Percentiles rank a stretch among this genome's conserved stretches.
These are phyloP conservation scores for Phocoena sinus DNA, from an alignment of 2,113 vertebrate species.

Conservation along the genomic window DNA sequence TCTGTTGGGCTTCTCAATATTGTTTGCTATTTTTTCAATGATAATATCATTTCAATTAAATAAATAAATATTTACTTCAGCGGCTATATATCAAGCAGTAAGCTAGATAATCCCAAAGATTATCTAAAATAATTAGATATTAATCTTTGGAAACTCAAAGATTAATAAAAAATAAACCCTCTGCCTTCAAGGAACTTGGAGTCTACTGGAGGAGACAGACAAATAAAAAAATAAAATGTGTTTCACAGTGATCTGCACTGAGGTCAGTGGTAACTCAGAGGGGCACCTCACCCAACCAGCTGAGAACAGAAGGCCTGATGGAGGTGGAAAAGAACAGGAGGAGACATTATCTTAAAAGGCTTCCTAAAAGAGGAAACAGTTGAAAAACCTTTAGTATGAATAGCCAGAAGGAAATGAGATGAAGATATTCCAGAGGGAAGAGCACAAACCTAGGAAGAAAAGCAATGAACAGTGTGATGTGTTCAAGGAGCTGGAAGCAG, in stretches of 20 bases:
- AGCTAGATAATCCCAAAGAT: not conserved
- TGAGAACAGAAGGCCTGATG: not conserved
- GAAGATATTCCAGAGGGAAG: not conserved
- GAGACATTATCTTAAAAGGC: not conserved
- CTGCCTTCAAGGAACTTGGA: not conserved
- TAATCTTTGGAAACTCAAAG: not conserved
- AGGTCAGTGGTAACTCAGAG: not conserved
- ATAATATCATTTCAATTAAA: not conserved
- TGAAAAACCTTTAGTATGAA: not conserved
- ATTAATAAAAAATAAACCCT: not conserved
- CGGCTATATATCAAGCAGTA: not conserved
- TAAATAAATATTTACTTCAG: conserved; percentile 5
- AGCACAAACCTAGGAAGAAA: not conserved
- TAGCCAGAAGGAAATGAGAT: not conserved
- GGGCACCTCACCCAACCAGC: not conserved
- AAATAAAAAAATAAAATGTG: not conserved
- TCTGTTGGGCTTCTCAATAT: not conserved
- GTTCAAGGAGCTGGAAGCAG: not conserved
- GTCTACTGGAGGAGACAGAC: not conserved
- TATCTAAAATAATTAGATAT: too few relatives aligned
- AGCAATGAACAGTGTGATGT: not conserved
- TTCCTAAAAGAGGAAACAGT: not conserved
- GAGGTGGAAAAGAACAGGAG: not conserved
- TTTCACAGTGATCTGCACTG: not conserved
- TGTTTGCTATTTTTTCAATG: not conserved